Base-by-base conservation (phyloP, 2,113 vertebrate genomes). In the Monopterus albus region DNA sequence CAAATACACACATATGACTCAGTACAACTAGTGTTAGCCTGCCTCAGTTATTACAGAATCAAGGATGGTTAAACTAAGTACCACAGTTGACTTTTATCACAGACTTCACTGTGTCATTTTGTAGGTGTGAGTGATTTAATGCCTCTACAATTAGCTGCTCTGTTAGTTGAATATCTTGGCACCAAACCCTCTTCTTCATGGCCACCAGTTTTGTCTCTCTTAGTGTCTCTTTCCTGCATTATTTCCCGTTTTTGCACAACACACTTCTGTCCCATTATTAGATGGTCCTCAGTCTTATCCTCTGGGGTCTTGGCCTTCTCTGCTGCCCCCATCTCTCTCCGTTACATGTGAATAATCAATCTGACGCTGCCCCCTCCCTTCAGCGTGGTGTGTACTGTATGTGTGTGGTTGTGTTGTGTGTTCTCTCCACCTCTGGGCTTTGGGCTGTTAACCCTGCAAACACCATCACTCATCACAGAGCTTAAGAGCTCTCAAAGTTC, bases 381-480 rank as follows among this genome's bases (percentile, higher is more conserved):
- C 38, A 28, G 63, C 47, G 21, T 42, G 38, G 51, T 42, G 33
- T 42, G 38, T 38, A 12, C n/a, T 57, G 45, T 46, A 25, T 67
- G 56, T 50, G 33, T 50, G 52, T 52, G 23, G 77, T 23, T 49
- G 26, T 36, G 55, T 33, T 60, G 68, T 50, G 25, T 68, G 26
- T 66, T 77, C 55, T 55, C 73, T 76, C 49, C 23, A 7, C 72
- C 75, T 67, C 50, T 6, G 12, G 42, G 67, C 64, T 79, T 62
- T 36, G 60, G 46, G 33, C 65, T 58, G 70, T 83, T 88, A 83
- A 84, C 79, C 78, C 76, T 53, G 50, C 75, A 80, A 88, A 89
- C 80, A 81, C 64, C 12, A 61, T 53, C 62, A 7, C 81, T 87
- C 67, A 86, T 84, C 75, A 74, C 66, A 38, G 61, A 72, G 82